Conservation (phyloP, 2,888 invertebrate species). For the Tenthredo livida region DNA sequence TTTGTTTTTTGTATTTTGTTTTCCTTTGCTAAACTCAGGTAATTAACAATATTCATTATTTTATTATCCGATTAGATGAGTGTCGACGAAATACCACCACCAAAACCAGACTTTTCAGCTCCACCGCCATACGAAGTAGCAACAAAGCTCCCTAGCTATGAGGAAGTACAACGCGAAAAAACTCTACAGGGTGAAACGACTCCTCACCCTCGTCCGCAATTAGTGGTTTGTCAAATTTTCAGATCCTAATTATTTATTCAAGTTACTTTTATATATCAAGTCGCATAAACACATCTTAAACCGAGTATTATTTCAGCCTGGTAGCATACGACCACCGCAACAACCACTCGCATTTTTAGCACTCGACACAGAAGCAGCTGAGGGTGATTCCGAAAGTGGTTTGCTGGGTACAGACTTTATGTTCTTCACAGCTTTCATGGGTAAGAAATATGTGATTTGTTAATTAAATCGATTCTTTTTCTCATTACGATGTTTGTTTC, state of each 20-base stretch:
- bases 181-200: slow-evolving; percentile 86
- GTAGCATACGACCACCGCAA: slow-evolving; percentile 76
- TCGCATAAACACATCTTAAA: background rate
- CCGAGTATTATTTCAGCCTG: slow-evolving; percentile 64
- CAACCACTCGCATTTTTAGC: slow-evolving; percentile 87
- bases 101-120: slow-evolving; percentile 91
- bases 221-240: slow-evolving; percentile 57
- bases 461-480: background rate
- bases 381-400: slow-evolving; percentile 88
- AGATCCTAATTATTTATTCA: slow-evolving; percentile 40
- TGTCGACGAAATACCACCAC: slow-evolving; percentile 87
- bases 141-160: slow-evolving; percentile 93
- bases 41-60: background rate
- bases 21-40: background rate
- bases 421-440: slow-evolving; percentile 95
- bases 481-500: background rate
- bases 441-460: slow-evolving; percentile 78
- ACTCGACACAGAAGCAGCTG: slow-evolving; percentile 87
- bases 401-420: slow-evolving; percentile 95
- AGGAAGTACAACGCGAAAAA: slow-evolving; percentile 94
- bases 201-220: slow-evolving; percentile 72
- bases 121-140: slow-evolving; percentile 94
- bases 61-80: background rate
- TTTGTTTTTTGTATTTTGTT: too few species aligned
- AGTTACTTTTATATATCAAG: background rate